These are phyloP conservation scores for Channa striata DNA, from an alignment of 2,797 vertebrate species.

Conservation along the genomic window DNA sequence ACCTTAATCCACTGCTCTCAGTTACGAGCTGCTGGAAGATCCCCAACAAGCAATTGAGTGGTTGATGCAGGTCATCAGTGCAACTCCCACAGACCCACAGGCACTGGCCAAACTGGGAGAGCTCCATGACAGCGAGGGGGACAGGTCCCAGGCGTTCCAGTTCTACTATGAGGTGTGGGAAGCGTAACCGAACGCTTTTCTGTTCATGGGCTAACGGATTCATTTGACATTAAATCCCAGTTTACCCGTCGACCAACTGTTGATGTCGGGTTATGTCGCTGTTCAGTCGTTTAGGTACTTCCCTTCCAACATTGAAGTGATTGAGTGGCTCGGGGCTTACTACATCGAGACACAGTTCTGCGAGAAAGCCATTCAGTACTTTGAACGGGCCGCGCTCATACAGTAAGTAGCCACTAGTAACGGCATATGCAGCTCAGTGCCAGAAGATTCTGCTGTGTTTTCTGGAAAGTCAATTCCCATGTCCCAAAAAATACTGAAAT, in stretches of 20 bases:
- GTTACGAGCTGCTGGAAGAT: slow-evolving; percentile 92
- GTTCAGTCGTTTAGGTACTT: slow-evolving; percentile 94
- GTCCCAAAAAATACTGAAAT: no score
- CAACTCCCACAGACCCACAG: slow-evolving; percentile 92
- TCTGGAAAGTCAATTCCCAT: no score
- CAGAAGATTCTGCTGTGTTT: neutral
- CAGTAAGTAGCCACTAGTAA: slow-evolving; percentile 88
- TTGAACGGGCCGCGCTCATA: slow-evolving; percentile 96
- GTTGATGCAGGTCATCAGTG: slow-evolving; percentile 93
- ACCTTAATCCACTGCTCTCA: slow-evolving; percentile 74
- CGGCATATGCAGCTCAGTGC: neutral
- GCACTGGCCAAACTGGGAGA: slow-evolving; percentile 93
- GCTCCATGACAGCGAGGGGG: slow-evolving; percentile 91
- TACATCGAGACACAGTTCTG: slow-evolving; percentile 97
- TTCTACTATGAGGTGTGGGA: slow-evolving; percentile 92
- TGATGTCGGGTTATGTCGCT: neutral
- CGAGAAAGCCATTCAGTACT: slow-evolving; percentile 98
- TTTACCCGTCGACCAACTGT: neutral
- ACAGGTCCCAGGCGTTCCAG: slow-evolving; percentile 97
- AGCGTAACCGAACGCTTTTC: neutral
- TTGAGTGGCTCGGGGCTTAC: slow-evolving; percentile 97
- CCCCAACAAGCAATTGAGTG: slow-evolving; percentile 94
- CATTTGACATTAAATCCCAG: neutral
- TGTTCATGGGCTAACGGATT: neutral
- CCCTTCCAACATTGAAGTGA: slow-evolving; percentile 96